Evolutionary conservation across 2,888 invertebrate species (phyloP), one percentile per base, ranked within the genome.

Genomic region (Chrysolina oricalcia): DNA sequence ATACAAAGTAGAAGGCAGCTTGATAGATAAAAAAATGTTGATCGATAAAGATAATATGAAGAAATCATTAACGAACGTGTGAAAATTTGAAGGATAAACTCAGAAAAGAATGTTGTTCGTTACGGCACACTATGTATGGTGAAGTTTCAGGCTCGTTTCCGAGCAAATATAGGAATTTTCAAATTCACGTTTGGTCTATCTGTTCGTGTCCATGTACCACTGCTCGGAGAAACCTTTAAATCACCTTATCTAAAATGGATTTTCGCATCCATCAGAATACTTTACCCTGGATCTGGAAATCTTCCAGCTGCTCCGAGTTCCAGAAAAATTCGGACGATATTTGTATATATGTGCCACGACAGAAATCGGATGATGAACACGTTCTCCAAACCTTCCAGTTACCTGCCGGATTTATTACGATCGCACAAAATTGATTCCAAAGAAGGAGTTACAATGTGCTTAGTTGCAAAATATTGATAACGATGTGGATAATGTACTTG

Each of bases 231-330:
- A 59, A 59, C 59, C 35, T 35, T 35, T 35, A 59, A 27, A 59
- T 59, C 59, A 59, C 59, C 59, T 59, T 59, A 59, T 59, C 59
- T 59, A 3, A 35, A 59, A 59, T 59, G 59, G 59, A 59, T 59
- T 59, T 59, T 59, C 59, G 23, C 35, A 59, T 59, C 59, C 15
- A 59, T 59, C 59, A 27, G 59, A 35, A 59, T 59, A 59, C 59
- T 59, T 59, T n/a, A 13, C 59, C 59, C 35, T 11, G 59, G n/a
- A 59, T 59, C 59, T 59, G 23, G 8, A 59, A n/a, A 35, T 27
- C 10, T 15, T 13, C 59, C 59, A 59, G 35, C 35, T 59, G 59
- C n/a, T 59, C 59, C n/a, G n/a, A 27, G 35, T 53, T 53, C 13
- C 21, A 53, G 53, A 11, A 13, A 21, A 53, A 53, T 35, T 59